Percentiles rank a stretch among this genome's conserved stretches.
Evolutionary conservation across 2,797 vertebrate genomes (phyloP).

Genomic region (Mycteria americana): DNA sequence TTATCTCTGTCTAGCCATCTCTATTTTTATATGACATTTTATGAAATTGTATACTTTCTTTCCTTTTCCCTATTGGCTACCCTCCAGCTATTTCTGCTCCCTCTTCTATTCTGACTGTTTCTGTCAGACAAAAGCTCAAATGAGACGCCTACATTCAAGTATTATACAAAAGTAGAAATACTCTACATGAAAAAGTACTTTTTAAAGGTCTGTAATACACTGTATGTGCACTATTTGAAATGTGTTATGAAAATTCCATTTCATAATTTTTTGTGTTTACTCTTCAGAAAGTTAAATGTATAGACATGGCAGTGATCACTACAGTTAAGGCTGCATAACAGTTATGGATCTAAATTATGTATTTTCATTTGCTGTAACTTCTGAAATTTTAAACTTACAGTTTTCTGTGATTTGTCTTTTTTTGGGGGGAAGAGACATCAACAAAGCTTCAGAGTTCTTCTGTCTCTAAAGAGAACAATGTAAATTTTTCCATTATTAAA

Average conservation of each 20-base stretch:
- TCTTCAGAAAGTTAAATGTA: not conserved
- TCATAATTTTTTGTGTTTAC: not conserved
- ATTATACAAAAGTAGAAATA: not conserved
- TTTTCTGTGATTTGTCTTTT: not conserved
- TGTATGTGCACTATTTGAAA: not conserved
- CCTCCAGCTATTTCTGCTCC: conserved; percentile 4
- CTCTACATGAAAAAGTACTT: not conserved
- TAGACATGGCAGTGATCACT: not conserved
- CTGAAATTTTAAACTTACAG: not conserved
- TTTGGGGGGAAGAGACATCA: not conserved
- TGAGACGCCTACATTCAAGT: not conserved
- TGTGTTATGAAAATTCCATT: not conserved
- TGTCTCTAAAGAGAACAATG: not conserved
- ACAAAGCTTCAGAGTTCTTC: not conserved
- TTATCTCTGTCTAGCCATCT: not conserved
- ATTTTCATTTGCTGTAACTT: not conserved
- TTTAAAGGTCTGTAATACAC: not conserved
- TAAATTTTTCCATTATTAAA: not conserved
- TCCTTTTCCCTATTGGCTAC: not conserved
- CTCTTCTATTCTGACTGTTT: conserved; percentile 36
- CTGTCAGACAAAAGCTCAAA: conserved; percentile 10
- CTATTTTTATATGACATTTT: not conserved
- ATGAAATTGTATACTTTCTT: conserved; percentile 16
- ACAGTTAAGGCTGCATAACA: not conserved
- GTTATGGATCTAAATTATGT: not conserved